Base-by-base conservation (phyloP, 2,888 invertebrate genomes). In the Lasioglossum vierecki region DNA sequence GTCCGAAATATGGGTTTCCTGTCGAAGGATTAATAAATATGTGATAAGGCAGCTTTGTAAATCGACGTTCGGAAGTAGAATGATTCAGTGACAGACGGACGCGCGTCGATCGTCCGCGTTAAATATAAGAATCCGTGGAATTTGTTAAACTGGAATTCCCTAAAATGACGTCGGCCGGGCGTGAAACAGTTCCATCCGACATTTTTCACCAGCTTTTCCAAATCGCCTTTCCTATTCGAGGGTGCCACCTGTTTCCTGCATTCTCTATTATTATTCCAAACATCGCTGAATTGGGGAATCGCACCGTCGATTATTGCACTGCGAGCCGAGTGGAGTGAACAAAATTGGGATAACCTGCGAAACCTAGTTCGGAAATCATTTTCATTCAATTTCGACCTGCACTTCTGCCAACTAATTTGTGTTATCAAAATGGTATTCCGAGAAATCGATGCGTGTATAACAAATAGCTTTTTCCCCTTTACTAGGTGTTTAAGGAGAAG, bases 271-370 rank as follows among this genome's bases (percentile, higher is more conserved):
- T 66, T 66, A 30, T 30, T 30, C 63, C 63, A 30, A 30, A 66
- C 63, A 66, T 66, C 30, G 63, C 30, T 66, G 15, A 8, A 74
- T 79, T 57, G 39, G n/a, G n/a, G 75, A 70, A n/a, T 66, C 11
- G 71, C 18, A n/a, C 15, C 44, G 46, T 30, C 71, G 71, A 44
- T 44, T 44, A 71, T 26, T 46, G 4, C 60, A 5, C 60, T 26
- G 13, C 8, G 13, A 26, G 13, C 13, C 13, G 13, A 60, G 5
- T 1, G 0, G 26, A 26, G 13, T 5, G 60, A 60, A 60, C 11
- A 26, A 60, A 60, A 60, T 53, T 26, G 60, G n/a, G n/a, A 60
- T 26, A 60, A 60, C 60, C 26, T 5, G 13, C 2, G 60, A 60
- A 26, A 26, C 13, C 60, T 13, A 4, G 11, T 60, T 60, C 26